These are phyloP conservation scores for Camponotus fellah DNA, from an alignment of 2,888 invertebrate species.

Conservation along the genomic window DNA sequence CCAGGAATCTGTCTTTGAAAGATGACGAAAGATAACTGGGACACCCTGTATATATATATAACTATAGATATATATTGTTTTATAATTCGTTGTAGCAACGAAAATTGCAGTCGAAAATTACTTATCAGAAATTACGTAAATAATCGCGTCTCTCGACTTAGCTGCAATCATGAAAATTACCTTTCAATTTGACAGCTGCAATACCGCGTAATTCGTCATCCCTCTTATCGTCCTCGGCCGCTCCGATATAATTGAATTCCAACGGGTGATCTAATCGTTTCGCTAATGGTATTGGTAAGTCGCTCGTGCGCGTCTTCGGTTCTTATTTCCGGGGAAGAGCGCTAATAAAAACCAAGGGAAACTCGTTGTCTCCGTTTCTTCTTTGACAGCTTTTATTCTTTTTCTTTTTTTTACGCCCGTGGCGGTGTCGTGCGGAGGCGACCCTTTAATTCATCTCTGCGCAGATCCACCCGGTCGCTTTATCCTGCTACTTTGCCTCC, in stretches of 20 bases:
- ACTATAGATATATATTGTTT: neutral
- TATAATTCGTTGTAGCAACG: no score
- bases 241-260: slow-evolving; percentile 45
- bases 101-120: neutral
- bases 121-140: slow-evolving; percentile 10
- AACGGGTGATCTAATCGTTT: slow-evolving; percentile 37
- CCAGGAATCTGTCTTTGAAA: no score
- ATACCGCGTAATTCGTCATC: slow-evolving; percentile 19
- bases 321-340: slow-evolving; percentile 59
- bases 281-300: slow-evolving; percentile 44
- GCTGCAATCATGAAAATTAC: slow-evolving; percentile 31
- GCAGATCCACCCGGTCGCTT: slow-evolving; percentile 35
- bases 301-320: slow-evolving; percentile 33
- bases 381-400: neutral
- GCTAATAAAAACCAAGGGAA: slow-evolving; percentile 62
- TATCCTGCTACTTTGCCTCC: neutral
- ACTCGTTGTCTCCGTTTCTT: slow-evolving; percentile 26
- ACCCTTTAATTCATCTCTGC: slow-evolving; percentile 56
- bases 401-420: slow-evolving; percentile 1
- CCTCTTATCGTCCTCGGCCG: slow-evolving; percentile 27
- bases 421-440: slow-evolving; percentile 25
- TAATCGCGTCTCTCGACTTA: neutral
- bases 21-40: no score
- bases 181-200: slow-evolving; percentile 21
- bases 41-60: neutral